A percentile compares a stretch with the other conserved stretches of the same genome.
Conservation (phyloP, 2,888 invertebrate genomes). For the Diaperis boleti region DNA sequence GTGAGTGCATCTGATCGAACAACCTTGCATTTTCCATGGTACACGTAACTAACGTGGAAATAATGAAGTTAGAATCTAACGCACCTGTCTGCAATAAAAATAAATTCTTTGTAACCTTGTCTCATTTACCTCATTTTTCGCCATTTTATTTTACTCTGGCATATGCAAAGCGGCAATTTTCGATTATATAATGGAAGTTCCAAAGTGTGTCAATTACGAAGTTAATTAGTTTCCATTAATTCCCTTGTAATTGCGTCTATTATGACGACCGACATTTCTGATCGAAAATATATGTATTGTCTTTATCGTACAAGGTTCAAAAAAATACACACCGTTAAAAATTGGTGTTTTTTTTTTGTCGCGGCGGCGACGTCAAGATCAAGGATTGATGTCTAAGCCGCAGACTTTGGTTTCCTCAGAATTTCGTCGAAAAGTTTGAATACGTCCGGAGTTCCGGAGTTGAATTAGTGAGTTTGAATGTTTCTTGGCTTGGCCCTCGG, state of each 20-base stretch:
- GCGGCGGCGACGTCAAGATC: not conserved
- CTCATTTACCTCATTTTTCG: constrained; percentile 30
- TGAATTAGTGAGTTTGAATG: constrained; percentile 18
- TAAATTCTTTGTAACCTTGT: constrained; percentile 24
- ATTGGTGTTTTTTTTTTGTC: too few species aligned
- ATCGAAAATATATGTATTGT: constrained; percentile 19
- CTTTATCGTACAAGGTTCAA: not conserved
- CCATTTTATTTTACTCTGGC: constrained; percentile 8
- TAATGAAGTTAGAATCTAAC: not conserved
- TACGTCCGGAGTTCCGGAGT: not conserved
- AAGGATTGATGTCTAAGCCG: not conserved
- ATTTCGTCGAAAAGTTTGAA: not conserved
- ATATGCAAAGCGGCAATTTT: constrained; percentile 24
- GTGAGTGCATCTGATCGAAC: too few species aligned
- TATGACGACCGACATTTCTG: constrained; percentile 10
- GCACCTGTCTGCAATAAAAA: not conserved
- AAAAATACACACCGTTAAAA: not conserved
- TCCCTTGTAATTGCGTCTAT: constrained; percentile 6
- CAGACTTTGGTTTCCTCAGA: not conserved
- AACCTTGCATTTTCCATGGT: not conserved
- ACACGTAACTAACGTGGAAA: not conserved
- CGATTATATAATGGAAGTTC: constrained; percentile 25
- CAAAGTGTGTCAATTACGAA: constrained; percentile 29
- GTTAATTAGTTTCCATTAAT: constrained; percentile 32
- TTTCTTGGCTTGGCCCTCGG: not conserved